phyloP scores from a whole-genome alignment of 2,888 invertebrate species.

The Yponomeuta cagnagella region DNA sequence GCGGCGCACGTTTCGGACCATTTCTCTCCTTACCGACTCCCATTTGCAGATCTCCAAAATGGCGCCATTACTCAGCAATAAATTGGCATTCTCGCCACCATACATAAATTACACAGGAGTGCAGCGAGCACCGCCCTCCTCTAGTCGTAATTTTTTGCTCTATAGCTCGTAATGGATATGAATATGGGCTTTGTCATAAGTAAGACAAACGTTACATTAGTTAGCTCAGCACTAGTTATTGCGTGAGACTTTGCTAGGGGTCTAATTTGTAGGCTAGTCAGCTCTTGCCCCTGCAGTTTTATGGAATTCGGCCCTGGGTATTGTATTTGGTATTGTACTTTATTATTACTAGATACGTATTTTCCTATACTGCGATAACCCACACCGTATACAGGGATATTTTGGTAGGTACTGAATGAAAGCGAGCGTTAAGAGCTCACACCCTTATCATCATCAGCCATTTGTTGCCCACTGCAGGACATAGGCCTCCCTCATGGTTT shows the following conservation, averaged over 20 bases:
- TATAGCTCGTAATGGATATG: not conserved
- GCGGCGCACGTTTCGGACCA: slow-evolving; percentile 59
- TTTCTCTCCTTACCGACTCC: slow-evolving; percentile 72
- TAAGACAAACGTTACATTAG: not conserved
- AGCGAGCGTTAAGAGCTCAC: too few species aligned
- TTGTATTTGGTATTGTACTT: too few species aligned
- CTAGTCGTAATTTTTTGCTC: not conserved
- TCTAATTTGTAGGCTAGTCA: not conserved
- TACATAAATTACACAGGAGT: slow-evolving; percentile 71
- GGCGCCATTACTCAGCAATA: slow-evolving; percentile 74
- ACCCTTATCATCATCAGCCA: too few species aligned
- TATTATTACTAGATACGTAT: too few species aligned
- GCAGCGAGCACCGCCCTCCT: slow-evolving; percentile 48
- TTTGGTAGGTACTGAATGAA: too few species aligned
- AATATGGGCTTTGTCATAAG: not conserved
- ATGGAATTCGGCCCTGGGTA: too few species aligned
- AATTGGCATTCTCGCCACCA: slow-evolving; percentile 74
- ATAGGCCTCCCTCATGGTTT: too few species aligned
- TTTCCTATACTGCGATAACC: too few species aligned
- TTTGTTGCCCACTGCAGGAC: too few species aligned
- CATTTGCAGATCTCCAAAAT: slow-evolving; percentile 73
- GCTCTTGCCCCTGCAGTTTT: too few species aligned
- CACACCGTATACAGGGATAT: too few species aligned
- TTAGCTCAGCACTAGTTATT: not conserved
- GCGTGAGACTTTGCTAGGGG: not conserved